Conservation (phyloP, 2,113 vertebrate genomes). For the Engystomops pustulosus region DNA sequence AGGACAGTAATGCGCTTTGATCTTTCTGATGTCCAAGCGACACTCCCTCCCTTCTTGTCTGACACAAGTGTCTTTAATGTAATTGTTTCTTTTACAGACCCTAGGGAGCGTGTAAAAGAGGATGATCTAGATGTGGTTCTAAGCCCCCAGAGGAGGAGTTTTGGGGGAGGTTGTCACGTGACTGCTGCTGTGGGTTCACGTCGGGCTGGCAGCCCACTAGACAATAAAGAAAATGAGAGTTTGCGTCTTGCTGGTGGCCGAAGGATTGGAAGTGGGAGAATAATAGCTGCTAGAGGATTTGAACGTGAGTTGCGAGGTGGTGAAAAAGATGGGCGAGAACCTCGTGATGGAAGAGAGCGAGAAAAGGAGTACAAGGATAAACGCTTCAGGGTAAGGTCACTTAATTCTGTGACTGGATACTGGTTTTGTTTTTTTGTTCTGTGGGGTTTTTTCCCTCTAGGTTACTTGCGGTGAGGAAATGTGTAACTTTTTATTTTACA, state of each 20-base stretch:
- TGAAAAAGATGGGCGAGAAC: constrained; percentile 82
- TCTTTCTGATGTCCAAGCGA: no score
- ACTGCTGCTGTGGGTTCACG: constrained; percentile 77
- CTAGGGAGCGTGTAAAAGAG: constrained; percentile 93
- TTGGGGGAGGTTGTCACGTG: constrained; percentile 94
- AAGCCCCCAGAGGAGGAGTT: constrained; percentile 95
- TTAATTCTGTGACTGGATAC: no score
- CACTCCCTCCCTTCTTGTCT: no score
- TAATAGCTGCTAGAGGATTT: constrained; percentile 87
- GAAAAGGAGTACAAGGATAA: constrained; percentile 96
- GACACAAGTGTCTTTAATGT: no score
- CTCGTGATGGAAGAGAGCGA: constrained; percentile 79
- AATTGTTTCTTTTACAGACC: constrained; percentile 75
- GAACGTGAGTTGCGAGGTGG: constrained; percentile 85
- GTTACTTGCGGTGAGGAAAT: not conserved
- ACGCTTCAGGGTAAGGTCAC: constrained; percentile 86
- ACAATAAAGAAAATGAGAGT: constrained; percentile 91
- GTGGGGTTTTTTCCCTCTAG: not conserved
- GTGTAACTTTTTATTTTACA: not conserved
- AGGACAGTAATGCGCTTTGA: no score
- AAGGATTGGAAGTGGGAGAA: constrained; percentile 93
- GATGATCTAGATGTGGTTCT: constrained; percentile 95
- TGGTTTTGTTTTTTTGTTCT: not conserved
- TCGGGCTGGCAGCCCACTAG: constrained; percentile 86
- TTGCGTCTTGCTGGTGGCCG: constrained; percentile 85